Conservation (phyloP, 2,797 vertebrate species). For the Hyperoplus immaculatus region DNA sequence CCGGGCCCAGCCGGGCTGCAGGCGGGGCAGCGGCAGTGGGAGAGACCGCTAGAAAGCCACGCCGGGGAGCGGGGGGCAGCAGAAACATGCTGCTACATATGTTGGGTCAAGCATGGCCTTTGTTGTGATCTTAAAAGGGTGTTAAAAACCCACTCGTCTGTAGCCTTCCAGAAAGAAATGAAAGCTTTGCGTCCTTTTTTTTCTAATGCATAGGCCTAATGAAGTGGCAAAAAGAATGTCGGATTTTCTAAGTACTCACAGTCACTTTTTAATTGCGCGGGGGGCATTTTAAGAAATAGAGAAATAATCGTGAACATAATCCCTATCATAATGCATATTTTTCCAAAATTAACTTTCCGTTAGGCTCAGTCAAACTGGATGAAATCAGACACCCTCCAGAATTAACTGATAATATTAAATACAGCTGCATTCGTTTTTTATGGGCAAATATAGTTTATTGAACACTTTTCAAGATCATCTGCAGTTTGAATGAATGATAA, state of each 20-base stretch:
- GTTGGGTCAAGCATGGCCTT: conserved; percentile 93
- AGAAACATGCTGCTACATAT: conserved; percentile 93
- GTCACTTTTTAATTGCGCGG: conserved; percentile 91
- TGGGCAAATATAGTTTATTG: neutral
- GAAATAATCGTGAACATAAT: conserved; percentile 75
- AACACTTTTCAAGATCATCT: conserved; percentile 4
- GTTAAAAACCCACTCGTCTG: conserved; percentile 91
- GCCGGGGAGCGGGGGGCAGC: conserved; percentile 84
- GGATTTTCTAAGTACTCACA: conserved; percentile 90
- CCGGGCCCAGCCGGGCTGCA: conserved; percentile 83
- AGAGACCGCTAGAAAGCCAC: conserved; percentile 82
- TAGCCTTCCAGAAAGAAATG: conserved; percentile 83
- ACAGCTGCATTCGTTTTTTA: neutral
- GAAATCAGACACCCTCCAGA: neutral
- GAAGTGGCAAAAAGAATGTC: conserved; percentile 90
- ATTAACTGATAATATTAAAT: neutral
- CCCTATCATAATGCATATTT: conserved; percentile 69
- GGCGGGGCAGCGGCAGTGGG: conserved; percentile 83
- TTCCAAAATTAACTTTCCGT: conserved; percentile 35
- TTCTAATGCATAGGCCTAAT: conserved; percentile 88
- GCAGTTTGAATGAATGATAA: neutral
- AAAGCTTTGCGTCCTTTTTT: conserved; percentile 85
- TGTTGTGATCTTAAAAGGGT: conserved; percentile 89
- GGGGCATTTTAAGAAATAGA: conserved; percentile 84
- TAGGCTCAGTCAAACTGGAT: conserved; percentile 2